A percentile compares a stretch with the other conserved stretches of the same genome.
phyloP scores from a whole-genome alignment of 2,888 invertebrate genomes.

The Gortyna flavago region DNA sequence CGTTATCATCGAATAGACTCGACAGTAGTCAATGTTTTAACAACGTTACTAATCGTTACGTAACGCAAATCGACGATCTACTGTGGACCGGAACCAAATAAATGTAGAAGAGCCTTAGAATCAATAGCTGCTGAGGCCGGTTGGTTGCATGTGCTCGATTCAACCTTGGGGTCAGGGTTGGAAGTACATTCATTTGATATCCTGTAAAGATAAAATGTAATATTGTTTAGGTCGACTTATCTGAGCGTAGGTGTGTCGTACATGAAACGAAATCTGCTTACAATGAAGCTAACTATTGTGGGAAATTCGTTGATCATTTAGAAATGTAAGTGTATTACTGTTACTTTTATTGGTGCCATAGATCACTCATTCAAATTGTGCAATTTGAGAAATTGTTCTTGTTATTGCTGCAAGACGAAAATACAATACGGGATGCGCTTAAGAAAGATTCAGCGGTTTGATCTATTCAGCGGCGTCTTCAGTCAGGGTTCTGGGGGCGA shows the following conservation, averaged over 20 bases:
- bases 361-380: slow-evolving; percentile 21
- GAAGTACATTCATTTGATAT: slow-evolving; percentile 74
- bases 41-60: slow-evolving; percentile 56
- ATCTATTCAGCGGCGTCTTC: slow-evolving; percentile 54
- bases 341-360: not conserved
- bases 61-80: slow-evolving; percentile 60
- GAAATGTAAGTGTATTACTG: slow-evolving; percentile 14
- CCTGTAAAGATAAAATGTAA: slow-evolving; percentile 72
- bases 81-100: slow-evolving; percentile 76
- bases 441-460: slow-evolving; percentile 5
- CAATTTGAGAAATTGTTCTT: slow-evolving; percentile 26
- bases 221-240: slow-evolving; percentile 68
- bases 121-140: slow-evolving; percentile 74
- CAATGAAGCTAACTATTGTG: slow-evolving; percentile 27
- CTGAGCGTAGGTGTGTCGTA: slow-evolving; percentile 27
- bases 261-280: slow-evolving; percentile 36
- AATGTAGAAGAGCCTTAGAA: slow-evolving; percentile 77
- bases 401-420: slow-evolving; percentile 40
- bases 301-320: slow-evolving; percentile 13
- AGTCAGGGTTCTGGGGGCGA: slow-evolving; percentile 73
- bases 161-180: slow-evolving; percentile 82
- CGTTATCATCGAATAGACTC: slow-evolving; percentile 41
- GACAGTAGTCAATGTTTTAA: slow-evolving; percentile 58
- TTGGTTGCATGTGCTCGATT: slow-evolving; percentile 71
- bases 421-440: slow-evolving; percentile 1